phyloP scores from a whole-genome alignment of 2,113 vertebrate species.

The Dipodomys spectabilis region DNA sequence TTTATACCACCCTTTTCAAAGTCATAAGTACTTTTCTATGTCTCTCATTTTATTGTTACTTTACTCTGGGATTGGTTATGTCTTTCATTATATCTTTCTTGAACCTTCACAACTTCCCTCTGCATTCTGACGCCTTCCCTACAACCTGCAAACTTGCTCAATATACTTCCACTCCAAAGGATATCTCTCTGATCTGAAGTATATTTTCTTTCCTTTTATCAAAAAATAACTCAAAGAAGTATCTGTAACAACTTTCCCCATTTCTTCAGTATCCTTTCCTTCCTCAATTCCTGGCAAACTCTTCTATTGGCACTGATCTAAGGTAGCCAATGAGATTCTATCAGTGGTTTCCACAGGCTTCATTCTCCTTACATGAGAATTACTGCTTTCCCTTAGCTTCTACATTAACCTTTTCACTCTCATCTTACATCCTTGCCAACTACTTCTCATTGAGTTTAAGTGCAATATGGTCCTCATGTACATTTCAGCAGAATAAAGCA shows the following conservation, averaged over 20 bases:
- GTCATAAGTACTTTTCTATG: background rate
- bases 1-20: background rate
- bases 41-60: background rate
- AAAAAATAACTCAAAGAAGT: background rate
- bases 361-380: background rate
- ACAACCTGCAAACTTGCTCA: background rate
- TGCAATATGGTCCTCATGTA: background rate
- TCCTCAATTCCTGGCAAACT: background rate
- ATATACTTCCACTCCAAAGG: background rate
- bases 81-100: background rate
- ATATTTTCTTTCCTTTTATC: background rate
- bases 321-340: background rate
- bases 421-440: background rate
- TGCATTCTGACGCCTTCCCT: background rate
- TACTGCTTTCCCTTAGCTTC: background rate
- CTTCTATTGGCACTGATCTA: background rate
- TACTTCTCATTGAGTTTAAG: background rate
- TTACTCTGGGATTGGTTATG: background rate
- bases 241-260: background rate
- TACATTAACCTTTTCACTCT: background rate
- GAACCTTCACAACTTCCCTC: conserved; percentile 15
- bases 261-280: conserved; percentile 9
- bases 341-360: background rate
- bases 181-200: background rate
- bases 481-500: background rate